These are phyloP conservation scores for Monodelphis domestica DNA, from an alignment of 2,797 vertebrate genomes.

Conservation along the genomic window DNA sequence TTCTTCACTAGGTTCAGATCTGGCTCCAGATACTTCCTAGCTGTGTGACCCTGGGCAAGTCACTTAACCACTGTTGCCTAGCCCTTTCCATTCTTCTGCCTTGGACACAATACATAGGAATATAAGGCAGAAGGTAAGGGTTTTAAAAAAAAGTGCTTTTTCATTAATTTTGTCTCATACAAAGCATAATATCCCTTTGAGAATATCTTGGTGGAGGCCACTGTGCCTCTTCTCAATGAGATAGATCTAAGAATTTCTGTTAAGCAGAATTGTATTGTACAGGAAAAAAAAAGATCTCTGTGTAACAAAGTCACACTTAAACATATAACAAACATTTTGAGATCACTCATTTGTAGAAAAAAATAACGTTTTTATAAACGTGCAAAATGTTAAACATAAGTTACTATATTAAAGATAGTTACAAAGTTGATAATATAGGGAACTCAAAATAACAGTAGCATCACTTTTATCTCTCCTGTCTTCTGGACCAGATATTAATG, in stretches of 20 bases:
- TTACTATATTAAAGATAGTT: constrained; percentile 34
- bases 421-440: constrained; percentile 14
- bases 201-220: background rate
- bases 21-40: too few relatives aligned
- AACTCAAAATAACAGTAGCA: background rate
- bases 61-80: too few relatives aligned
- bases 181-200: background rate
- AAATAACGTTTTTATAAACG: constrained; percentile 37
- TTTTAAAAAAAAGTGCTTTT: too few relatives aligned
- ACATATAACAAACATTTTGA: constrained; percentile 45
- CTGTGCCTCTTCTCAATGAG: background rate
- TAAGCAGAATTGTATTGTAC: background rate
- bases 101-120: too few relatives aligned
- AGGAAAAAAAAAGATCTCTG: background rate
- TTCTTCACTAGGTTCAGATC: too few relatives aligned
- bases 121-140: too few relatives aligned
- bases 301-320: constrained; percentile 43
- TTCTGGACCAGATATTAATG: constrained; percentile 25
- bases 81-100: too few relatives aligned
- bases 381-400: constrained; percentile 37
- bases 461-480: background rate
- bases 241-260: constrained; percentile 28
- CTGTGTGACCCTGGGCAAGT: too few relatives aligned
- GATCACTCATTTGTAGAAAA: constrained; percentile 5
- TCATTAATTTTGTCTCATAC: background rate